These are phyloP conservation scores for Dasypogon diadema DNA, from an alignment of 2,888 invertebrate species.

Conservation along the genomic window DNA sequence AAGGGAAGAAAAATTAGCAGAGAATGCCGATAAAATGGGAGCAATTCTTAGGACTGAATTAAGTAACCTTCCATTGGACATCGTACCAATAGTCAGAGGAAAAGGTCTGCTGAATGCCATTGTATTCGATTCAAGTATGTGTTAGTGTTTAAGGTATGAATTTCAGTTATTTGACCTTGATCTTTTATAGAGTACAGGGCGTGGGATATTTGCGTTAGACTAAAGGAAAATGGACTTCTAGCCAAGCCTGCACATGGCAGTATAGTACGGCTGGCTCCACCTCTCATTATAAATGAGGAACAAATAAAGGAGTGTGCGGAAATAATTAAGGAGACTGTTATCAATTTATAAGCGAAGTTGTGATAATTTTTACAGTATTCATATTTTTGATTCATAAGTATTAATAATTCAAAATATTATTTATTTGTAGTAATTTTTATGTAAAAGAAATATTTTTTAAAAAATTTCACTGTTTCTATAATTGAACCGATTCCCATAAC, in stretches of 20 bases:
- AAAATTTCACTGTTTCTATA: too few relatives aligned
- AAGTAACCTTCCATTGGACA: constrained; percentile 77
- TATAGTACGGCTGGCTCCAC: constrained; percentile 95
- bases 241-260: constrained; percentile 98
- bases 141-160: constrained; percentile 27
- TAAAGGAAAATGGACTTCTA: constrained; percentile 90
- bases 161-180: too few relatives aligned
- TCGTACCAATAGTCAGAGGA: constrained; percentile 83
- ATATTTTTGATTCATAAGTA: too few relatives aligned
- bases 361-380: too few relatives aligned
- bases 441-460: too few relatives aligned
- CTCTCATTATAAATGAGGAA: constrained; percentile 85
- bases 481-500: too few relatives aligned
- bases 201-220: constrained; percentile 86
- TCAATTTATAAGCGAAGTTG: background rate
- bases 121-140: constrained; percentile 80
- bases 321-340: constrained; percentile 80
- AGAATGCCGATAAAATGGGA: constrained; percentile 86
- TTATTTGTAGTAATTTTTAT: too few relatives aligned
- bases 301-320: constrained; percentile 82
- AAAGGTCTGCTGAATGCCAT: constrained; percentile 93
- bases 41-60: constrained; percentile 79
- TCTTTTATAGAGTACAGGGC: constrained; percentile 73
- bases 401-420: too few relatives aligned
- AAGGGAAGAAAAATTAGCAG: constrained; percentile 85